Evolutionary conservation across 2,113 vertebrate species (phyloP).

Genomic region (Caracal caracal): DNA sequence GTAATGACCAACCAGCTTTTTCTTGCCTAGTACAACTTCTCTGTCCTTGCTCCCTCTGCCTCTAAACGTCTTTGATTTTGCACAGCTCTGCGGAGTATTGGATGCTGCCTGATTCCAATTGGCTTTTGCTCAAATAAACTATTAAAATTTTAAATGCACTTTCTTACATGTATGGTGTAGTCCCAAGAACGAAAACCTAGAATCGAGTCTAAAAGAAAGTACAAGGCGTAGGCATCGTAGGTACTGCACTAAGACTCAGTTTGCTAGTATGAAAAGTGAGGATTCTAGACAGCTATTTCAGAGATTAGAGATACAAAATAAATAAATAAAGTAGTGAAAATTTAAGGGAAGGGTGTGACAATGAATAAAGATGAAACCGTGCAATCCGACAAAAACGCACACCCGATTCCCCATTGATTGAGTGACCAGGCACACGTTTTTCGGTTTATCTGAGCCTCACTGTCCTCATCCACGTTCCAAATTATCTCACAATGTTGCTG

Average conservation of each 20-base stretch:
- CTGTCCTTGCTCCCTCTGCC: not conserved
- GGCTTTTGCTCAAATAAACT: not conserved
- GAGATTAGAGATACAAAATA: not conserved
- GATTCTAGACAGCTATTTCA: too few species aligned
- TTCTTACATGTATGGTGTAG: not conserved
- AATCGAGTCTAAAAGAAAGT: not conserved
- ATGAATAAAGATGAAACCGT: not conserved
- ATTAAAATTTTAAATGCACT: not conserved
- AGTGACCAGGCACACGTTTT: accelerated
- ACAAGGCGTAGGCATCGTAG: accelerated
- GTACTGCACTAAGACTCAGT: not conserved
- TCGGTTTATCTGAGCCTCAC: not conserved
- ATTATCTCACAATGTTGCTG: accelerated
- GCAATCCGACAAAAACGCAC: not conserved
- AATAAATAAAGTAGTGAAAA: not conserved
- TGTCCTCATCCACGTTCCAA: not conserved
- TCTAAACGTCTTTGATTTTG: too few species aligned
- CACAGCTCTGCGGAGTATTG: not conserved
- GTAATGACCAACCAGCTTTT: not conserved
- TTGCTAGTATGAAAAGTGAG: not conserved
- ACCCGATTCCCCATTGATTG: not conserved
- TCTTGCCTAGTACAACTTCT: not conserved
- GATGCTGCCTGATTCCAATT: accelerated
- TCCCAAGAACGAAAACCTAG: not conserved
- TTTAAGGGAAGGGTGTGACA: not conserved